These are phyloP conservation scores for Eudasyphora cyanicolor DNA, from an alignment of 2,888 invertebrate species.

Conservation along the genomic window DNA sequence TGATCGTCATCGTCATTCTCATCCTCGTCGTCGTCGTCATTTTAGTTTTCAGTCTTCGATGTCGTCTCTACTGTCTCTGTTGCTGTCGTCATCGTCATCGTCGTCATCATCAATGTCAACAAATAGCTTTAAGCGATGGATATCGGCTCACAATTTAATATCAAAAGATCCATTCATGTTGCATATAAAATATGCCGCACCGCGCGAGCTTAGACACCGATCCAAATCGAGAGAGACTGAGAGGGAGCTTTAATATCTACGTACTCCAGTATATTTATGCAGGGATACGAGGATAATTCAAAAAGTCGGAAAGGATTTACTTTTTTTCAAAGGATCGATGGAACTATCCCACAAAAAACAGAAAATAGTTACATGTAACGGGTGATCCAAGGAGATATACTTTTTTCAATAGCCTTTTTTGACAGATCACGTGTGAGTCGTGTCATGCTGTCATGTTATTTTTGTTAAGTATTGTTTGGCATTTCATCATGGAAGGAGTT, in stretches of 20 bases:
- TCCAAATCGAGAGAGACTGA: conserved; percentile 32
- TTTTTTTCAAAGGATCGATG: too few species aligned
- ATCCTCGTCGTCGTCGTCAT: conserved; percentile 55
- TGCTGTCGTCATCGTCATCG: conserved; percentile 42
- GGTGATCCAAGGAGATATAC: too few species aligned
- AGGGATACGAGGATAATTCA: neutral
- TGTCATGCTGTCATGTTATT: too few species aligned
- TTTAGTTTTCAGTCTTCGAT: neutral
- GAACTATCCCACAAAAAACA: too few species aligned
- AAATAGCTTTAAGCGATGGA: conserved; percentile 64
- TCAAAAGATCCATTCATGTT: conserved; percentile 61
- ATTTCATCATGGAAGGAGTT: too few species aligned
- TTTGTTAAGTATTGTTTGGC: too few species aligned
- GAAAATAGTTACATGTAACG: too few species aligned
- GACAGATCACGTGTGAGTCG: too few species aligned
- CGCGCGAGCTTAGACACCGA: conserved; percentile 37
- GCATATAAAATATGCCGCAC: conserved; percentile 60
- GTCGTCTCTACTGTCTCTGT: neutral
- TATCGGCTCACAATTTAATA: conserved; percentile 64
- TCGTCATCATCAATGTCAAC: conserved; percentile 66
- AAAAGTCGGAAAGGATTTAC: too few species aligned
- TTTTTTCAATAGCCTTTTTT: too few species aligned
- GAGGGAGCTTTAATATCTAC: conserved; percentile 45
- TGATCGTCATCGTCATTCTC: conserved; percentile 31
- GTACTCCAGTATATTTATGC: neutral